These are phyloP conservation scores for Brachionus sp. DNA, from an alignment of 1,140 invertebrate species.

Conservation along the genomic window DNA sequence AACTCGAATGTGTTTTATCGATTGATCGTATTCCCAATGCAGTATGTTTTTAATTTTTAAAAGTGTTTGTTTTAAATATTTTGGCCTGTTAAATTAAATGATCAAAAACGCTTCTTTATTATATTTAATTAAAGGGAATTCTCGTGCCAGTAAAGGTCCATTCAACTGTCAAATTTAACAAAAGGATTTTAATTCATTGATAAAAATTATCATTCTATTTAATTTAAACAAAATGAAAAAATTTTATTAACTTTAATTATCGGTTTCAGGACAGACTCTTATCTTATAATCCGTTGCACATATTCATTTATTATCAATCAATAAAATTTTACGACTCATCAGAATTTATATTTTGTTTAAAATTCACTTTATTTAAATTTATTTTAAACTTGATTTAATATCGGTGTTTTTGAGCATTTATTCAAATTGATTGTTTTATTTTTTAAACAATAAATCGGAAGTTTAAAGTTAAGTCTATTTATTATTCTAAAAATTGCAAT, in stretches of 20 bases:
- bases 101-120: constrained; percentile 22
- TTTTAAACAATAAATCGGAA: not conserved
- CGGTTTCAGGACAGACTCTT: not conserved
- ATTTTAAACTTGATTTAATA: not conserved
- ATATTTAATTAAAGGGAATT: constrained; percentile 23
- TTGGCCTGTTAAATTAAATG: not conserved
- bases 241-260: not conserved
- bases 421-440: not conserved
- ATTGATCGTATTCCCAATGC: not conserved
- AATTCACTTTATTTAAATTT: not conserved
- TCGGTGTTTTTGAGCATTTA: not conserved
- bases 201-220: not conserved
- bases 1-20: constrained; percentile 42
- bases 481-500: not conserved
- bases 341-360: not conserved
- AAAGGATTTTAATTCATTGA: not conserved
- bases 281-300: not conserved
- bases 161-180: constrained; percentile 26
- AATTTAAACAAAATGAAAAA: not conserved
- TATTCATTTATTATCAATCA: not conserved
- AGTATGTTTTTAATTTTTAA: constrained; percentile 7
- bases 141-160: not conserved
- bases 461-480: not conserved
- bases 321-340: constrained; percentile 9
- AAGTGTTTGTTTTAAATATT: constrained; percentile 15